Evolutionary conservation across 2,113 vertebrate genomes (phyloP), one percentile per base, ranked within the genome.

Genomic region (Pheucticus melanocephalus): DNA sequence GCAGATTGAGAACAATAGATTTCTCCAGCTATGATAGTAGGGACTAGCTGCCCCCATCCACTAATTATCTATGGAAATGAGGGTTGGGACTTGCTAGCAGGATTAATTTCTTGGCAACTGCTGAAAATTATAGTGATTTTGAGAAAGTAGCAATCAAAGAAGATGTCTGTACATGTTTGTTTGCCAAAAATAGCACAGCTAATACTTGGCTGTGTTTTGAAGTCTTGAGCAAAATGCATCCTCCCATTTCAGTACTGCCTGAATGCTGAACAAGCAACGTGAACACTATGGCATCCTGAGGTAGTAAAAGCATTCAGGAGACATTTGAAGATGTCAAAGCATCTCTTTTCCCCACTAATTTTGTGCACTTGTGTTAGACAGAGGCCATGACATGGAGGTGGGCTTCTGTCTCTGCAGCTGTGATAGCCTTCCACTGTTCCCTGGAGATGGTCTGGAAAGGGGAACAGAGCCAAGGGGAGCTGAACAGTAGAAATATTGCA

Each of bases 71-170:
- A 53, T 76, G 64, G 64, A 92, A 95, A 86, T 65, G 37, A 93
- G 82, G 84, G 42, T 33, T 92, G 91, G 82, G 82, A 66, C 44
- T 89, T 94, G 57, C 83, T 90, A 77, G 78, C 42, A 87, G 89
- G 50, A 94, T 94, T 95, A 95, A 96, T 95, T 92, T 91, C 81
- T 85, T 82, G 84, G 73, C 70, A 94, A 94, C 68, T 70, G 64
- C 70, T 92, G 90, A 87, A 94, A 93, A 92, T 90, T 86, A 87
- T 40, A 37, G 88, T 92, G 88, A 82, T 96, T 93, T 95, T 91
- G 65, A 84, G 54, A 91, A 93, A 93, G 50, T 11, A 80, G 53
- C 77, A 80, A 80, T 92, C 81, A 72, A 94, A 86, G 75, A 79
- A 77, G 76, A 89, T 64, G 53, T 50, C 72, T 94, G 57, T 80